These are phyloP conservation scores for Carassius auratus DNA, from an alignment of 2,113 vertebrate genomes.

Conservation along the genomic window DNA sequence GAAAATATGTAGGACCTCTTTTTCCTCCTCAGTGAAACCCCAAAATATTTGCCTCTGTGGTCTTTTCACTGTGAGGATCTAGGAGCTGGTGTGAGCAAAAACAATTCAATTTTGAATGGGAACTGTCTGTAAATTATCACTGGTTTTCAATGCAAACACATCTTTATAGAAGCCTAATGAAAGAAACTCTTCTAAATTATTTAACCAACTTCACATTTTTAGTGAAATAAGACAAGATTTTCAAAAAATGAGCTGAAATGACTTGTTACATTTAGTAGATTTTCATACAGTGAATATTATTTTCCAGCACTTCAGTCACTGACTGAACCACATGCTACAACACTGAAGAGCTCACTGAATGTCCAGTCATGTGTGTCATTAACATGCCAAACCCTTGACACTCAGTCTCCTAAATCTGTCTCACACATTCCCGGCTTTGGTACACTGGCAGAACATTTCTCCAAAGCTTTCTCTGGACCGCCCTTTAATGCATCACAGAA, in stretches of 20 bases:
- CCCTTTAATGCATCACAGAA: constrained; percentile 14
- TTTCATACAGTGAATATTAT: background rate
- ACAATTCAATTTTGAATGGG: background rate
- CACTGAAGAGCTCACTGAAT: background rate
- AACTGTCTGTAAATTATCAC: background rate
- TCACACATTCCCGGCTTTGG: constrained; percentile 39
- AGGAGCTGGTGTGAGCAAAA: background rate
- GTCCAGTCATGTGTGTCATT: constrained; percentile 22
- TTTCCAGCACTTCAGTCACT: too few species aligned
- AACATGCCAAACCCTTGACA: constrained; percentile 55
- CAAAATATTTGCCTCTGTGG: constrained; percentile 45
- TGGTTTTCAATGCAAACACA: too few species aligned
- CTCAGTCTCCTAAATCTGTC: constrained; percentile 43
- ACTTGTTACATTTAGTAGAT: too few species aligned
- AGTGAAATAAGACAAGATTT: too few species aligned
- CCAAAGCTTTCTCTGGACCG: constrained; percentile 17
- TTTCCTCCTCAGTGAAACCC: constrained; percentile 55
- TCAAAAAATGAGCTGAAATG: too few species aligned
- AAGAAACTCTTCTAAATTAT: too few species aligned
- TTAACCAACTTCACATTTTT: too few species aligned
- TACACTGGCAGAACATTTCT: constrained; percentile 33
- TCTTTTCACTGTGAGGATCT: constrained; percentile 1
- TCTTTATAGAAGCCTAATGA: too few species aligned
- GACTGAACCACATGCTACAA: too few species aligned
- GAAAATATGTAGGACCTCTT: constrained; percentile 64